These are phyloP conservation scores for Drosophila nigricruria DNA, from an alignment of 2,888 invertebrate species.

Conservation along the genomic window DNA sequence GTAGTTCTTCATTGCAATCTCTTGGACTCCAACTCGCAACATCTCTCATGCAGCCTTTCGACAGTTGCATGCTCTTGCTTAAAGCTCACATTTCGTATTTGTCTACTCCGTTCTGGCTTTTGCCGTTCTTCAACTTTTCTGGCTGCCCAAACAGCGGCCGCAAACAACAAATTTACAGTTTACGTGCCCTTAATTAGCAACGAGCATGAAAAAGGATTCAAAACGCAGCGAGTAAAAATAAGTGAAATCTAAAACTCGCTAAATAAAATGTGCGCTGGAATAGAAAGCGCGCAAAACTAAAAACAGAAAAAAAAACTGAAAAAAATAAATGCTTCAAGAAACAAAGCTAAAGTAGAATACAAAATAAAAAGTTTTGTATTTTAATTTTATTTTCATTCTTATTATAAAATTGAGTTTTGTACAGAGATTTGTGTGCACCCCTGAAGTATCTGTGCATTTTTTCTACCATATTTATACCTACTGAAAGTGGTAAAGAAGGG, in stretches of 20 bases:
- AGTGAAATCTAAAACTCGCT: conserved; percentile 32
- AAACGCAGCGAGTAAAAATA: conserved; percentile 33
- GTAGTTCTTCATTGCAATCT: background rate
- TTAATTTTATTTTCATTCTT: conserved; percentile 39
- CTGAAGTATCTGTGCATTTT: conserved; percentile 29
- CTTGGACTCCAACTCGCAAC: background rate
- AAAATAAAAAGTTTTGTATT: conserved; percentile 37
- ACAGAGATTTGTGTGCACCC: conserved; percentile 28
- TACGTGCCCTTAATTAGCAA: conserved; percentile 60
- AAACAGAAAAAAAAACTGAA: conserved; percentile 9
- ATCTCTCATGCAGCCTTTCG: too few relatives aligned
- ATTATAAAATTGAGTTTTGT: conserved; percentile 41
- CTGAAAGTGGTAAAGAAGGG: background rate
- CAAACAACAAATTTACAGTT: conserved; percentile 32
- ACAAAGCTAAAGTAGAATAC: conserved; percentile 31
- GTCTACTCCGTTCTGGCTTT: background rate
- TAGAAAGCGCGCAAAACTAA: conserved; percentile 41
- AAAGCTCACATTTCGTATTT: background rate
- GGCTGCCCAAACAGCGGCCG: conserved; percentile 2
- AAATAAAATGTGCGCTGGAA: conserved; percentile 56
- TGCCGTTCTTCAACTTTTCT: background rate
- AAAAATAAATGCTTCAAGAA: conserved; percentile 8
- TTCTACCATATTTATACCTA: background rate
- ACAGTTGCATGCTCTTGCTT: background rate
- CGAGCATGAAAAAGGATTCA: conserved; percentile 39